Evolutionary conservation across 2,888 invertebrate genomes (phyloP).

Genomic region (Microctonus brassicae): DNA sequence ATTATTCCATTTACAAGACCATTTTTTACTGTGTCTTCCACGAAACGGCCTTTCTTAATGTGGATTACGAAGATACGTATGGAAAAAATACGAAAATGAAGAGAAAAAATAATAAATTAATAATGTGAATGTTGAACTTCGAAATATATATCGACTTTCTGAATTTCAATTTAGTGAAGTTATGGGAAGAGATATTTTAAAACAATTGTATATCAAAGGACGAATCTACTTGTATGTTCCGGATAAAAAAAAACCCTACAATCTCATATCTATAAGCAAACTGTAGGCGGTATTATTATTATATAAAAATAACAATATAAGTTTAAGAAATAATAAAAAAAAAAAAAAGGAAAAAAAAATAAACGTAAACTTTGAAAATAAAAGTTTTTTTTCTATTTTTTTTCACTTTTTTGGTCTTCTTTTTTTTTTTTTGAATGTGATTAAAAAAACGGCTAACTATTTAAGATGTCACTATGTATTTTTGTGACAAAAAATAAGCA

Average conservation of each 20-base stretch:
- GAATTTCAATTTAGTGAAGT: constrained; percentile 9
- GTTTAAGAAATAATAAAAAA: constrained; percentile 25
- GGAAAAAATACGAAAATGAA: constrained; percentile 27
- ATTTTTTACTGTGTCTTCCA: constrained; percentile 53
- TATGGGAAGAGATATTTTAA: constrained; percentile 5
- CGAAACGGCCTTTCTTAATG: constrained; percentile 53
- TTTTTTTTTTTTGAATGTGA: constrained; percentile 32
- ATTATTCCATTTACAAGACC: constrained; percentile 48
- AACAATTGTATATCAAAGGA: constrained; percentile 38
- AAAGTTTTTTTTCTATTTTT: constrained; percentile 15
- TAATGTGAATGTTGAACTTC: constrained; percentile 37
- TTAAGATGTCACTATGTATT: constrained; percentile 45
- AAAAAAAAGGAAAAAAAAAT: constrained; percentile 24
- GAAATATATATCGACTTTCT: constrained; percentile 36
- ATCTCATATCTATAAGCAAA: constrained; percentile 46
- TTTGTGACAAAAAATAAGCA: constrained; percentile 40
- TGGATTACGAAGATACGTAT: constrained; percentile 46
- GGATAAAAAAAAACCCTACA: constrained; percentile 40
- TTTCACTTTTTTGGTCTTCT: neutral
- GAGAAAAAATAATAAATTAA: constrained; percentile 9
- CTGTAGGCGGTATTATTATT: constrained; percentile 45
- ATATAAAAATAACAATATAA: constrained; percentile 46
- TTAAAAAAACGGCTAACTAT: constrained; percentile 31
- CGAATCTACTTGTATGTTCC: constrained; percentile 47
- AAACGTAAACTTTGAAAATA: constrained; percentile 24